A percentile compares a stretch with the other conserved stretches of the same genome.
phyloP scores from a whole-genome alignment of 2,888 invertebrate genomes.

The Hypolimnas misippus region DNA sequence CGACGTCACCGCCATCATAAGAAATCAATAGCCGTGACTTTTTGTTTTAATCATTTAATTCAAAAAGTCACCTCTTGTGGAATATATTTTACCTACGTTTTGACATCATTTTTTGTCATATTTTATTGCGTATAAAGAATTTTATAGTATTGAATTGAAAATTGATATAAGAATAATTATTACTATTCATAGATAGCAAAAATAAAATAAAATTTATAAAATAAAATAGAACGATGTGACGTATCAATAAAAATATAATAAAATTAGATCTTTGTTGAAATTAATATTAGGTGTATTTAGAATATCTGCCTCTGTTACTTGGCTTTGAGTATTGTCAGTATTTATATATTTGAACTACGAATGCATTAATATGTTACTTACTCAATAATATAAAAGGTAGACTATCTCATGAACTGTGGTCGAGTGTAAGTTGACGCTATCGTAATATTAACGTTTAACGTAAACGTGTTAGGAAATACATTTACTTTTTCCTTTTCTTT shows the following conservation, averaged over 20 bases:
- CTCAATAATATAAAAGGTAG: not conserved
- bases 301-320: not conserved
- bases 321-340: conserved; percentile 1
- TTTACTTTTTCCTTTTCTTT: too few relatives aligned
- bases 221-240: conserved; percentile 8
- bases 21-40: not conserved
- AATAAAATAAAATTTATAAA: conserved; percentile 1
- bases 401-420: too few relatives aligned
- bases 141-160: conserved; percentile 1
- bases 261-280: not conserved
- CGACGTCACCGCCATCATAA: too few relatives aligned
- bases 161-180: not conserved
- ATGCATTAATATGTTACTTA: not conserved
- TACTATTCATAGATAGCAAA: conserved; percentile 10
- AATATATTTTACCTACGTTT: not conserved
- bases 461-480: too few relatives aligned
- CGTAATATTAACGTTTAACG: too few relatives aligned
- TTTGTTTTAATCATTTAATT: conserved; percentile 1
- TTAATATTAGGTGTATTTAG: not conserved
- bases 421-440: too few relatives aligned
- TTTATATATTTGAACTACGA: not conserved
- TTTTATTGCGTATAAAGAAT: not conserved
- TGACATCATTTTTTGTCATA: not conserved
- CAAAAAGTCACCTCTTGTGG: not conserved
- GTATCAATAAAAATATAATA: not conserved